Percentiles rank a stretch among this genome's conserved stretches.
phyloP scores from a whole-genome alignment of 2,797 vertebrate genomes.

The Yasuhikotakia modesta region DNA sequence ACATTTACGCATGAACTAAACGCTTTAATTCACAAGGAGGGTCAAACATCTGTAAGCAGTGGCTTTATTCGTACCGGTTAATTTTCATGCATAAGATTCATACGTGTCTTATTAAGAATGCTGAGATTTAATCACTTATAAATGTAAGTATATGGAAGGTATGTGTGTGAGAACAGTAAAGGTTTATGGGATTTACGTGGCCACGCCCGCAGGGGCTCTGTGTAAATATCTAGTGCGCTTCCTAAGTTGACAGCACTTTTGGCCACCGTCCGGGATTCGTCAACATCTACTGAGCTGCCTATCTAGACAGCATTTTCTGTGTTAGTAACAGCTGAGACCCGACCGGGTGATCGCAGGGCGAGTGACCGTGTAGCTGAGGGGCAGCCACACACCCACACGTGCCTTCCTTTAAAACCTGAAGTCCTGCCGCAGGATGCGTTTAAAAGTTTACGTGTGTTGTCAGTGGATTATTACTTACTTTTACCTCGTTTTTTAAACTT shows the following conservation, averaged over 20 bases:
- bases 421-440: neutral
- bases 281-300: no score
- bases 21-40: neutral
- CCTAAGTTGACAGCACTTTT: neutral
- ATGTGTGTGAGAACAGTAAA: neutral
- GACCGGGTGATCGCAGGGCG: neutral
- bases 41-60: neutral
- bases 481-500: neutral
- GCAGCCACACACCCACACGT: neutral
- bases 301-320: neutral
- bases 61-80: neutral
- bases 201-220: neutral
- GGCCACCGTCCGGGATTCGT: neutral
- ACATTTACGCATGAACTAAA: no score
- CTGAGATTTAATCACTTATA: neutral
- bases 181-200: neutral
- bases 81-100: neutral
- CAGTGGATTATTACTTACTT: conserved; percentile 7
- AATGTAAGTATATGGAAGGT: neutral
- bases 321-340: neutral
- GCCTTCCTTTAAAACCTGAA: conserved; percentile 2
- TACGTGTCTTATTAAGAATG: neutral
- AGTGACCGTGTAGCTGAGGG: neutral
- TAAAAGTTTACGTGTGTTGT: neutral
- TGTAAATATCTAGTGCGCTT: conserved; percentile 5